Evolutionary conservation across 2,888 invertebrate genomes (phyloP), one percentile per base, ranked within the genome.

Genomic region (Eudasyphora cyanicolor): DNA sequence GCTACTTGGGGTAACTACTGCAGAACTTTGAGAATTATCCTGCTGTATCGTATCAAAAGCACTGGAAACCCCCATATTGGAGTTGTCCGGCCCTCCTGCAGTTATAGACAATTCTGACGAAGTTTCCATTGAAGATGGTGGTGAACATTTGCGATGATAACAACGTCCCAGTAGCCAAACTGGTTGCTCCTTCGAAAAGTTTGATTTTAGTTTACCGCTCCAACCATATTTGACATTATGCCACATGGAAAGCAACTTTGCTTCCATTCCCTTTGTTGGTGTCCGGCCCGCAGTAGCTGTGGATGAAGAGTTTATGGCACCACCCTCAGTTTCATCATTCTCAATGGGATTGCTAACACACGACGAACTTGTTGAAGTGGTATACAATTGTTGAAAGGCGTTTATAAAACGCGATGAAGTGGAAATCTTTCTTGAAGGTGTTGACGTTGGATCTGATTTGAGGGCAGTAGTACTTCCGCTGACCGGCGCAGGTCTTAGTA

Each of bases 141-240:
- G 94, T 78, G 94, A 94, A 62, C 94, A 91, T 89, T 96, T 96
- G 19, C 96, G 94, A 90, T 96, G 96, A 89, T 98, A 98, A 89
- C 96, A 96, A 79, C 95, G 94, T 0, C 98, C 98, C 32, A 98
- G 92, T 27, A 98, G 91, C 95, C 96, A 97, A 3, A 98, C 96
- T 0, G 97, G 97, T 85, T 96, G 96, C 92, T 97, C 97, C 92
- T 96, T 96, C 0, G 96, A 97, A 88, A 96, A 95, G 87, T 94
- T 95, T 0, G 95, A 94, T 87, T 95, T 94, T 85, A 96, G 92
- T 92, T 97, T 97, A 0, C 96, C 94, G 75, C 95, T 95, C 96
- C 96, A 97, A 93, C 96, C 97, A 92, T 97, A 97, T 93, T 97
- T 97, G 81, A 98, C 95, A 92, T 97, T 97, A 92, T 97, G 97